Evolutionary conservation across 2,113 vertebrate genomes (phyloP).

Genomic region (Saguinus midas): DNA sequence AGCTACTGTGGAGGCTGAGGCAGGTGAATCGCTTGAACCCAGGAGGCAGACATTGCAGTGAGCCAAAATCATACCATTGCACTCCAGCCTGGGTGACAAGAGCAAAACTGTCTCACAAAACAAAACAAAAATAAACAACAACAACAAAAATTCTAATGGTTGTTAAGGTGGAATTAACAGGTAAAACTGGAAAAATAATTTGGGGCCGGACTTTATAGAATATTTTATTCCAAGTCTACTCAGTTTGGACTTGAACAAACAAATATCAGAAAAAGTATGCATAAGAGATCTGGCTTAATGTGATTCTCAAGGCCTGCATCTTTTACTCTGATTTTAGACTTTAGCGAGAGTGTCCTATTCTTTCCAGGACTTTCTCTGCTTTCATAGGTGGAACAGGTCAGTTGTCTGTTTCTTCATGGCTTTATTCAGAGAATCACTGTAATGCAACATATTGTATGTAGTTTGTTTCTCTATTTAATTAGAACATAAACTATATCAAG

Average conservation of each 20-base stretch:
- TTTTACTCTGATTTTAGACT: not conserved
- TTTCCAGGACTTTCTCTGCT: not conserved
- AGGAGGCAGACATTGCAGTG: too few species aligned
- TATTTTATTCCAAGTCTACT: constrained; percentile 30
- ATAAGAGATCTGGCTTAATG: not conserved
- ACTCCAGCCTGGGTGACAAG: too few species aligned
- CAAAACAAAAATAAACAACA: too few species aligned
- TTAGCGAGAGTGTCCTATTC: not conserved
- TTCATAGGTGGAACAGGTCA: not conserved
- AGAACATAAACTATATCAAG: not conserved
- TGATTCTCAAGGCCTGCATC: not conserved
- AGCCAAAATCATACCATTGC: too few species aligned
- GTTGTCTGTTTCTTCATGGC: not conserved
- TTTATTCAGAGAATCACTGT: not conserved
- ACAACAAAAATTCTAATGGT: not conserved
- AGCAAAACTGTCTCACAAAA: too few species aligned
- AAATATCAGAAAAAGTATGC: not conserved
- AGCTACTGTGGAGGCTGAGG: too few species aligned
- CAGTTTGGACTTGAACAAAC: not conserved
- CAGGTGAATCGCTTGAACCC: too few species aligned
- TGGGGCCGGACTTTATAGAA: not conserved
- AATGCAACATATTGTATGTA: not conserved
- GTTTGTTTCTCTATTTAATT: constrained; percentile 13
- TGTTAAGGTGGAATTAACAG: not conserved
- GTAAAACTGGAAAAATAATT: not conserved